Evolutionary conservation across 2,888 invertebrate species (phyloP), one percentile per base, ranked within the genome.

Genomic region (Stictocephala bisonia): DNA sequence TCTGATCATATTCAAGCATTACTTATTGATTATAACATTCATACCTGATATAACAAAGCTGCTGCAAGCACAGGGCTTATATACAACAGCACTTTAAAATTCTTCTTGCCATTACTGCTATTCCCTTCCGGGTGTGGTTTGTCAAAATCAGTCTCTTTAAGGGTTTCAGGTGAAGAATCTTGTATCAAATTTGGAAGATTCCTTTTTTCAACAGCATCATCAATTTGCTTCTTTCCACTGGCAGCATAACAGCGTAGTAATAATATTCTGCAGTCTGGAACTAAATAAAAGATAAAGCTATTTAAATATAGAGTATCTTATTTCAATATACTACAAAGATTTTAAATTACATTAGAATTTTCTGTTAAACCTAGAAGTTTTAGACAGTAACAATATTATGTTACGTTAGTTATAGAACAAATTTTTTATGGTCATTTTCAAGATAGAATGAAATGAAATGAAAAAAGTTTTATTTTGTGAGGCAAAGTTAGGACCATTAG

Each of bases 61-160:
- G 64, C 64, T 15, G 64, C 64, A 44, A 64, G 40, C 6, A 64
- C 9, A 15, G 64, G 64, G 18, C 64, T 64, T 4, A 64, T 24
- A 44, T 44, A 44, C 9, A 64, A 27, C 2, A 64, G 26, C 15
- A 60, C 22, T 13, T 60, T 60, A 1, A 27, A 44, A 9, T 64
- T 64, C 27, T 64, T 64, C 64, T 64, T 64, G 26, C 15, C 22
- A 0, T 40, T 44, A 2, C 13, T 20, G 27, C 31, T 15, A 13
- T 26, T 44, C 44, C 13, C 18, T 35, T 13, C 3, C 18, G 22
- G 27, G 31, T 11, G 20, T 6, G 64, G 41, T 26, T 64, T 64
- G 3, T 40, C 60, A 44, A 64, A 26, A 4, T 64, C 44, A 13
- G 44, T 2, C 3, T 44, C 64, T 64, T 44, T 64, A 1, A 40